phyloP scores from a whole-genome alignment of 2,888 invertebrate species.

The Tetramorium bicarinatum region DNA sequence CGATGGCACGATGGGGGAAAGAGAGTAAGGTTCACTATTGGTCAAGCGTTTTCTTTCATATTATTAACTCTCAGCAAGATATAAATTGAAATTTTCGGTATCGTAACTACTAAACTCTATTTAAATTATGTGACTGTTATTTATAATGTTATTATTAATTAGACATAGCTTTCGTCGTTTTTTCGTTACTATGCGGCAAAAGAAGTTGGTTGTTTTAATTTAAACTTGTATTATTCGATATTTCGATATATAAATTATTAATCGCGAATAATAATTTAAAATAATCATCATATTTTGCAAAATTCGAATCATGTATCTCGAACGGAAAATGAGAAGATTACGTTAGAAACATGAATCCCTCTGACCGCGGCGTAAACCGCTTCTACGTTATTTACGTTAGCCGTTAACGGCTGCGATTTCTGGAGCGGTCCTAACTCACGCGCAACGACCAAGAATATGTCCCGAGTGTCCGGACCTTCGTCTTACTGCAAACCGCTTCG shows the following conservation, averaged over 20 bases:
- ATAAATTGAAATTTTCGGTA: constrained; percentile 12
- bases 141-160: constrained; percentile 1
- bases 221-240: neutral
- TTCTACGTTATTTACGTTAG: constrained; percentile 80
- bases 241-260: neutral
- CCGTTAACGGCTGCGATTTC: constrained; percentile 71
- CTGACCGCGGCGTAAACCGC: constrained; percentile 62
- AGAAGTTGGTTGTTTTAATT: neutral
- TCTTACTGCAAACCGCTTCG: constrained; percentile 78
- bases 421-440: constrained; percentile 79
- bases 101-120: neutral
- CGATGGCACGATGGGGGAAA: neutral
- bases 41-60: constrained; percentile 17
- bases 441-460: constrained; percentile 81
- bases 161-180: neutral
- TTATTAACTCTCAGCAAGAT: neutral
- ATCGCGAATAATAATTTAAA: neutral
- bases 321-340: constrained; percentile 10
- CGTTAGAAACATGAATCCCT: neutral
- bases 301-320: neutral
- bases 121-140: neutral
- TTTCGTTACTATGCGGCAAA: neutral
- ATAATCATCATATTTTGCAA: constrained; percentile 1
- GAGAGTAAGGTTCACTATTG: constrained; percentile 15
- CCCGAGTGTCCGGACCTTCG: constrained; percentile 83